Base-by-base conservation (phyloP, 2,113 vertebrate species). In the Procavia capensis region DNA sequence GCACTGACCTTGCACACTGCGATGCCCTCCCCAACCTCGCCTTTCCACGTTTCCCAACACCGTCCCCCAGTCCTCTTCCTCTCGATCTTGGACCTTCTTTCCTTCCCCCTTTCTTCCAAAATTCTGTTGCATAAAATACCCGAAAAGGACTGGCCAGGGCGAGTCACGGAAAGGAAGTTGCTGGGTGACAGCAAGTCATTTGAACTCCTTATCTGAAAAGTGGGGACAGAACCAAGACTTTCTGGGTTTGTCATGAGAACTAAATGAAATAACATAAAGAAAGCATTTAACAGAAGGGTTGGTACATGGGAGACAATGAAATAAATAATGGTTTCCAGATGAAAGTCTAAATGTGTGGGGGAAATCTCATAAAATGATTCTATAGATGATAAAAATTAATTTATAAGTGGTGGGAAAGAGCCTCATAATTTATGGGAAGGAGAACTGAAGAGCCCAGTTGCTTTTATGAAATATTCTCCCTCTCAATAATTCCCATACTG, bases 381-480 rank as follows among this genome's bases (percentile, higher is more conserved):
- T 86, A 57, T 39, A 24, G 76, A 20, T 59, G 45, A 66, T 45
- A 92, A 94, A 0, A 1, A 93, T 45, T 36, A 59, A 86, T 81
- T 36, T 59, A 43, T 59, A 79, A 66, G 91, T 78, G 63, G 94
- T 17, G 19, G 64, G 34, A 34, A 70, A 50, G 78, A 31, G 27
- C 70, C 41, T 72, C 66, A 43, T 72, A 88, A 75, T 92, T 93
- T 83, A 85, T 47, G 82, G 84, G 80, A 96, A 97, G 72, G 82
- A 92, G 14, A 85, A 95, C 7, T 66, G 29, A 72, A 92, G 34
- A 94, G 29, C n/a, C 54, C 97, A 97, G 88, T 76, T 64, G 95
- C 85, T 81, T 0, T 0, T 70, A 84, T 85, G 74, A 85, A 84
- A 79, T 20, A 24, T 91, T 68, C 72, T 76, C 47, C 63, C 25